These are phyloP conservation scores for Atopsyche davidsoni DNA, from an alignment of 1,140 invertebrate species.

Conservation along the genomic window DNA sequence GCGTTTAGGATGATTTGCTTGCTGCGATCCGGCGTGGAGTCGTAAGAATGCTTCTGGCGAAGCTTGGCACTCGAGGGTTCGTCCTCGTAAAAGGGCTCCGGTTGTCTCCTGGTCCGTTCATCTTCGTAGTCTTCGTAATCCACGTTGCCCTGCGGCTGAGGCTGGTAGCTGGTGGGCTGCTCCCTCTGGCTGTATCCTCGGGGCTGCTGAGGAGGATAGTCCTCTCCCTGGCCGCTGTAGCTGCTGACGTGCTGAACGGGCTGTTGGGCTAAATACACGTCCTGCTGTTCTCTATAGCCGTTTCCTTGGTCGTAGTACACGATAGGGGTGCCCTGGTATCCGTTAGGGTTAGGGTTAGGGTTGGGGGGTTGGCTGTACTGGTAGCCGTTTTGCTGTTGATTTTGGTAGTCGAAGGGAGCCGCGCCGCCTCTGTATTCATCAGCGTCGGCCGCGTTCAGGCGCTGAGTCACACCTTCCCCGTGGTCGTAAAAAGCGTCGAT, in stretches of 20 bases:
- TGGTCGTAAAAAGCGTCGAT: conserved; percentile 44
- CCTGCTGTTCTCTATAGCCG: too few species aligned
- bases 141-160: neutral
- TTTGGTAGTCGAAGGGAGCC: conserved; percentile 25
- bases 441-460: conserved; percentile 40
- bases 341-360: too few species aligned
- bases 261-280: too few species aligned
- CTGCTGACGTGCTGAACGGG: too few species aligned
- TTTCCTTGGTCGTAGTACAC: too few species aligned
- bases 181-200: too few species aligned
- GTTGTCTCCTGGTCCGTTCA: conserved; percentile 32
- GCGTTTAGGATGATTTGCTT: conserved; percentile 27
- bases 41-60: conserved; percentile 35
- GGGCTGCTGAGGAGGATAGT: too few species aligned
- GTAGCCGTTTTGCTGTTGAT: conserved; percentile 33
- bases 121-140: conserved; percentile 25
- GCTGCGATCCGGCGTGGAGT: conserved; percentile 33
- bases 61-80: conserved; percentile 37
- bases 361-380: conserved; percentile 32
- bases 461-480: conserved; percentile 38
- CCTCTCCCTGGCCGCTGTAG: too few species aligned
- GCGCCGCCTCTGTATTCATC: conserved; percentile 28
- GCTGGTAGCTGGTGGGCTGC: too few species aligned
- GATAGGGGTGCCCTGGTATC: too few species aligned
- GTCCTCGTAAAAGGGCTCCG: conserved; percentile 33